These are phyloP conservation scores for Bellardia bayeri DNA, from an alignment of 2,888 invertebrate species.

Conservation along the genomic window DNA sequence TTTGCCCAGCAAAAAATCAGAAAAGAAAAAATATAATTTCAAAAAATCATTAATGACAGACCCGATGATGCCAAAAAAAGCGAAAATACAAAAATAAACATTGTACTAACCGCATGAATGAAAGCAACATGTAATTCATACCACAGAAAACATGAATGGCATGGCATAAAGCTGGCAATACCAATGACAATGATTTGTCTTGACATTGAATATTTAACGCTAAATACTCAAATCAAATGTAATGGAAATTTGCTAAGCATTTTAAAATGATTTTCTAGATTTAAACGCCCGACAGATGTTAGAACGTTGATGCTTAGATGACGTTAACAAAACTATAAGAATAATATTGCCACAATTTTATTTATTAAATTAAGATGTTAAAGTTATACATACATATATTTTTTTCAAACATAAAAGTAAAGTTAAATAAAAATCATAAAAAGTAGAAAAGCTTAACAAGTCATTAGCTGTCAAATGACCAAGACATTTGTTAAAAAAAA, in stretches of 20 bases:
- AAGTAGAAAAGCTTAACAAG: conserved; percentile 46
- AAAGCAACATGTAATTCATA: conserved; percentile 2
- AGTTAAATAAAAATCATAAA: conserved; percentile 16
- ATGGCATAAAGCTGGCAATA: conserved; percentile 4
- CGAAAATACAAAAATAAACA: conserved; percentile 78
- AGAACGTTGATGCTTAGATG: conserved; percentile 2
- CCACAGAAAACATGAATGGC: not conserved
- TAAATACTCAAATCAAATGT: not conserved
- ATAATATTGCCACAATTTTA: not conserved
- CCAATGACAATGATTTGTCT: conserved; percentile 50
- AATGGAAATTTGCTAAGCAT: conserved; percentile 3
- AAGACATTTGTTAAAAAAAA: conserved; percentile 34
- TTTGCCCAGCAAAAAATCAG: no score
- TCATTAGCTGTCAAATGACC: conserved; percentile 68
- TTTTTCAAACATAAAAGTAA: conserved; percentile 9
- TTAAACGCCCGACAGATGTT: not conserved
- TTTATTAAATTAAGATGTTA: conserved; percentile 31
- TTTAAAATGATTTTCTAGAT: conserved; percentile 22
- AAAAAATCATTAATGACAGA: conserved; percentile 71
- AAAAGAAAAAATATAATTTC: not conserved
- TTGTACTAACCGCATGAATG: conserved; percentile 15
- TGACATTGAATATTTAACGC: conserved; percentile 43
- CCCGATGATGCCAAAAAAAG: conserved; percentile 74
- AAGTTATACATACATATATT: conserved; percentile 1
- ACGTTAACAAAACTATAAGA: not conserved